Conservation (phyloP, 2,888 invertebrate genomes). For the Sepiola atlantica region DNA sequence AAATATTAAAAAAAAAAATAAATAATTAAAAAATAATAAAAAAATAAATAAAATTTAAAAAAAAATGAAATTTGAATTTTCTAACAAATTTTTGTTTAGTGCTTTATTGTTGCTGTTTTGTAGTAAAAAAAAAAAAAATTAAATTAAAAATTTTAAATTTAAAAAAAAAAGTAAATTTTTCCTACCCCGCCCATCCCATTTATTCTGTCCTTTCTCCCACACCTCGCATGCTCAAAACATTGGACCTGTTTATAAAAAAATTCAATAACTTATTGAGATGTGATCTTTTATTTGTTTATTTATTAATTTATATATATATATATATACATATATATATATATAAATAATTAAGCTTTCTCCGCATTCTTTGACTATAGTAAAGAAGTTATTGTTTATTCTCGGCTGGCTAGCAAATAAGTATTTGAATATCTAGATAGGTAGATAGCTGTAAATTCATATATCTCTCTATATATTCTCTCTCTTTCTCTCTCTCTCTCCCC, state of each 20-base stretch:
- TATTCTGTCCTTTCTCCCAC: background rate
- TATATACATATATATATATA: background rate
- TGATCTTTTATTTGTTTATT: background rate
- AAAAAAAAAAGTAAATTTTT: background rate
- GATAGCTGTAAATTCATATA: slow-evolving; percentile 38
- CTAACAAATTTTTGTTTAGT: background rate
- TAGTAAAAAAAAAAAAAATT: background rate
- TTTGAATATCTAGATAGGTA: slow-evolving; percentile 41
- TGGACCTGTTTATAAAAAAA: slow-evolving; percentile 4
- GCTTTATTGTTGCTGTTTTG: background rate
- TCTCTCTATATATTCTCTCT: slow-evolving; percentile 24
- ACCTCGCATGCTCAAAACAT: background rate
- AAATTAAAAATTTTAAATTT: background rate
- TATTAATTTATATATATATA: background rate
- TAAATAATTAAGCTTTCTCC: no score
- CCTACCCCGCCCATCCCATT: background rate
- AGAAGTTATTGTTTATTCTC: slow-evolving; percentile 37
- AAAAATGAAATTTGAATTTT: background rate
- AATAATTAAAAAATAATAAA: background rate
- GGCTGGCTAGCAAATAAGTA: slow-evolving; percentile 34
- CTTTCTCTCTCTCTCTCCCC: background rate
- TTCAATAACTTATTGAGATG: background rate
- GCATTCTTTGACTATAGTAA: slow-evolving; percentile 18
- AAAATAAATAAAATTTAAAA: background rate
- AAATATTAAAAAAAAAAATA: background rate